Evolutionary conservation across 2,888 invertebrate species (phyloP).

Genomic region (Scotopteryx bipunctaria): DNA sequence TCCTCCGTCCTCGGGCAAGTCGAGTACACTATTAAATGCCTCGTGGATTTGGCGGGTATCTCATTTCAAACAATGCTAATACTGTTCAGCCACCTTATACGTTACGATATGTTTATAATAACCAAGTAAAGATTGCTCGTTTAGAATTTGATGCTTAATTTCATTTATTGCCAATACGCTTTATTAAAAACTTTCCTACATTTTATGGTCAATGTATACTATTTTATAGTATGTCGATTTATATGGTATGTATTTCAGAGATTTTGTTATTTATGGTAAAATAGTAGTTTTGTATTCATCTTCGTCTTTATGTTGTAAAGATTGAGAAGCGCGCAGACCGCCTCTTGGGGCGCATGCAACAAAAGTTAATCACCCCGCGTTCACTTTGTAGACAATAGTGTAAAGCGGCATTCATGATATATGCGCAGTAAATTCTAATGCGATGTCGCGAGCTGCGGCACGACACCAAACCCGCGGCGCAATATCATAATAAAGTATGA

Average conservation of each 20-base stretch:
- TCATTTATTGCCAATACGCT: too few species aligned
- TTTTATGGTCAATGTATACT: too few species aligned
- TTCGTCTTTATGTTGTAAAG: too few species aligned
- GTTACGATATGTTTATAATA: too few species aligned
- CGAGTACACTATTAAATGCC: slow-evolving; percentile 52
- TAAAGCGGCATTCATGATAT: slow-evolving; percentile 63
- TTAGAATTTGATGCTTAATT: too few species aligned
- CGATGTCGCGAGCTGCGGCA: slow-evolving; percentile 68
- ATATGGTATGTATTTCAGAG: too few species aligned
- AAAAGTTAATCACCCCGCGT: slow-evolving; percentile 65
- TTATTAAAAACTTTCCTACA: too few species aligned
- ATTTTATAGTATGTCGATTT: too few species aligned
- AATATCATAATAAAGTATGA: slow-evolving; percentile 81
- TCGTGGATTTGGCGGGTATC: slow-evolving; percentile 37
- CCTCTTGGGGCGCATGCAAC: slow-evolving; percentile 32
- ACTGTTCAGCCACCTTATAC: too few species aligned
- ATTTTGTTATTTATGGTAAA: too few species aligned
- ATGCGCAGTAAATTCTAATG: slow-evolving; percentile 78
- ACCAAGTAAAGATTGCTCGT: too few species aligned
- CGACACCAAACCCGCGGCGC: slow-evolving; percentile 63
- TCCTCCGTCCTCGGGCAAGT: slow-evolving; percentile 48
- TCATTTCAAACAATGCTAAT: slow-evolving; percentile 37
- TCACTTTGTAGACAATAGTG: slow-evolving; percentile 66
- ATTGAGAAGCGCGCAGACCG: slow-evolving; percentile 24
- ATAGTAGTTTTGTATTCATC: too few species aligned